Conservation (phyloP, 2,113 vertebrate species). For the Lasiurus cinereus region DNA sequence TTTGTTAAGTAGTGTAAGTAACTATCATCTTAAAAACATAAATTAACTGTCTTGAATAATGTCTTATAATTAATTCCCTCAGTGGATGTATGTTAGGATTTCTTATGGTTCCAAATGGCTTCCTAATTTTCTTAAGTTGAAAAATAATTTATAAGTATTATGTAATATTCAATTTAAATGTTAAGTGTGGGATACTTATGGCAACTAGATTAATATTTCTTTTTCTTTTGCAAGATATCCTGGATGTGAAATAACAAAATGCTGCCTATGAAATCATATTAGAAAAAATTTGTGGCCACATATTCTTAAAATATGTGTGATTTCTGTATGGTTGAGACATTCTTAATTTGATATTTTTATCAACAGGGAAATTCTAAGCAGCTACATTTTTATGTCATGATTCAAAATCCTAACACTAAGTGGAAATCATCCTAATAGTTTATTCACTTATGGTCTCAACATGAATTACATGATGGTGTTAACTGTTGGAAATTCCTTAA, state of each 20-base stretch:
- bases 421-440: not conserved
- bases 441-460: not conserved
- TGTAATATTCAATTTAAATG: not conserved
- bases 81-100: not conserved
- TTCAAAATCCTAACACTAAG: not conserved
- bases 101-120: slow-evolving; percentile 26
- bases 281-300: not conserved
- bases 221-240: not conserved
- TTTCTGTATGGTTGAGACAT: not conserved
- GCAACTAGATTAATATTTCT: not conserved
- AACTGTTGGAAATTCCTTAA: not conserved
- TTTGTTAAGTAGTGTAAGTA: not conserved
- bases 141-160: slow-evolving; percentile 44
- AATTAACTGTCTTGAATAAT: slow-evolving; percentile 1
- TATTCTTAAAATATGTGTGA: slow-evolving; percentile 14
- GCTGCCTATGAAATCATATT: not conserved
- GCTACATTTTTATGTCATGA: not conserved
- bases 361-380: not conserved
- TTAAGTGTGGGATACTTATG: not conserved
- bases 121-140: not conserved
- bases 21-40: not conserved
- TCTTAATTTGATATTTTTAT: not conserved
- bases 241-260: not conserved
- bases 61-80: not conserved
- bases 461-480: not conserved